Evolutionary conservation across 2,113 vertebrate genomes (phyloP).

Genomic region (Donacobius atricapilla): DNA sequence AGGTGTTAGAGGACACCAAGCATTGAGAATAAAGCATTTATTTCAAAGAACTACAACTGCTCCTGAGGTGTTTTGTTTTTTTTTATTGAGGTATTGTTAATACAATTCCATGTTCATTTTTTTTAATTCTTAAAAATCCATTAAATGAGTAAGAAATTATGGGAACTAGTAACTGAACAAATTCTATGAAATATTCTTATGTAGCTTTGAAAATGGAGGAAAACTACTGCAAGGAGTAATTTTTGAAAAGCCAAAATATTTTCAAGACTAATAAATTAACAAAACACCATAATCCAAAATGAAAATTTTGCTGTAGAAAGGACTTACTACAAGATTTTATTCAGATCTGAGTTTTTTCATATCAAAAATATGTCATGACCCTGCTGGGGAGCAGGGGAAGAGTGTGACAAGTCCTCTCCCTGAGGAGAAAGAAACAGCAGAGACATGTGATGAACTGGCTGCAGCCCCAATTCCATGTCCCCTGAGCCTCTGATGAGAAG

Average conservation of each 20-base stretch:
- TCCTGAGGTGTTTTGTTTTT: background rate
- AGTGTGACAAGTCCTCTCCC: background rate
- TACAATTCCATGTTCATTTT: fast-evolving
- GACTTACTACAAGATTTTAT: background rate
- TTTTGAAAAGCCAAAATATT: background rate
- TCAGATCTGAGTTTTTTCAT: background rate
- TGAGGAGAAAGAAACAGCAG: background rate
- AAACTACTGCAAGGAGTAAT: background rate
- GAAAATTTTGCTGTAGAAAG: background rate
- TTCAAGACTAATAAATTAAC: background rate
- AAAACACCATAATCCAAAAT: fast-evolving
- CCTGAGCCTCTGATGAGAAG: too few relatives aligned
- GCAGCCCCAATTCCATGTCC: fast-evolving
- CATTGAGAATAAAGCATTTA: background rate
- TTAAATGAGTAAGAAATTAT: background rate
- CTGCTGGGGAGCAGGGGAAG: background rate
- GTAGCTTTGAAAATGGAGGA: background rate
- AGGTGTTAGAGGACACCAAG: background rate
- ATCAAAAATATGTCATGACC: background rate
- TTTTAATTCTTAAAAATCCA: background rate
- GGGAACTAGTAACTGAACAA: background rate
- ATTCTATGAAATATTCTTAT: background rate
- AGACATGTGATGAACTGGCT: fast-evolving
- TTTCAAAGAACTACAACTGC: background rate
- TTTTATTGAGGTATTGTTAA: background rate